Evolutionary conservation across 2,113 vertebrate species (phyloP).

Genomic region (Cyphomyrus plagiostoma): DNA sequence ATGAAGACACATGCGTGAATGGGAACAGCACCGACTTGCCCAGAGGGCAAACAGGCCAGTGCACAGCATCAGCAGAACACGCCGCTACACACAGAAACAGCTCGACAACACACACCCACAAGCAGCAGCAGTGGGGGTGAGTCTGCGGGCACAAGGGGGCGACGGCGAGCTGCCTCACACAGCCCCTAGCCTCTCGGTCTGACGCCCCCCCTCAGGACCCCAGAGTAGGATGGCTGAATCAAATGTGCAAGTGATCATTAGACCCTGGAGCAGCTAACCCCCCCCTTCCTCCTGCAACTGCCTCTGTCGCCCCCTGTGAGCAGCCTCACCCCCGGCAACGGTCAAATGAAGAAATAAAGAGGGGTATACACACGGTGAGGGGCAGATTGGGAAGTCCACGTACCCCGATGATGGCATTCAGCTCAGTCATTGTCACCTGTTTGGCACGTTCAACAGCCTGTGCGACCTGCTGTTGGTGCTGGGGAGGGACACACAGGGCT

Average conservation of each 20-base stretch:
- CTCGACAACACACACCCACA: constrained; percentile 31
- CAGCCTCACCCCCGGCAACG: constrained; percentile 64
- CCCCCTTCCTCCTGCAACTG: background rate
- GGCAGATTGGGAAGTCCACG: constrained; percentile 99
- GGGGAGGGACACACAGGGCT: constrained; percentile 29
- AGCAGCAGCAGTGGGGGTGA: constrained; percentile 49
- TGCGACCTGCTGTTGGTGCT: constrained; percentile 98
- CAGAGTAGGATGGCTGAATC: background rate
- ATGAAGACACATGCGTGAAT: background rate
- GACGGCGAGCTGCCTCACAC: background rate
- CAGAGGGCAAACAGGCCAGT: background rate
- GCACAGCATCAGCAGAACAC: background rate
- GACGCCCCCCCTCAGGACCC: background rate
- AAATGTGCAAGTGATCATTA: background rate
- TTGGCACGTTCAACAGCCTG: constrained; percentile 97
- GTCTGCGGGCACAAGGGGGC: constrained; percentile 43
- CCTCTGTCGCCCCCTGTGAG: constrained; percentile 23
- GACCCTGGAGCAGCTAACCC: background rate
- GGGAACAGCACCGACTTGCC: background rate
- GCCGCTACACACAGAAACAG: constrained; percentile 28
- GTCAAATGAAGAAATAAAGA: constrained; percentile 79
- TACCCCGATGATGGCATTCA: constrained; percentile 99
- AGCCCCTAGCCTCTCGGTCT: background rate
- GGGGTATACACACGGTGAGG: constrained; percentile 96
- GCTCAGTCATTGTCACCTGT: constrained; percentile 96